Conservation (phyloP, 2,888 invertebrate species). For the Seladonia tumulorum region DNA sequence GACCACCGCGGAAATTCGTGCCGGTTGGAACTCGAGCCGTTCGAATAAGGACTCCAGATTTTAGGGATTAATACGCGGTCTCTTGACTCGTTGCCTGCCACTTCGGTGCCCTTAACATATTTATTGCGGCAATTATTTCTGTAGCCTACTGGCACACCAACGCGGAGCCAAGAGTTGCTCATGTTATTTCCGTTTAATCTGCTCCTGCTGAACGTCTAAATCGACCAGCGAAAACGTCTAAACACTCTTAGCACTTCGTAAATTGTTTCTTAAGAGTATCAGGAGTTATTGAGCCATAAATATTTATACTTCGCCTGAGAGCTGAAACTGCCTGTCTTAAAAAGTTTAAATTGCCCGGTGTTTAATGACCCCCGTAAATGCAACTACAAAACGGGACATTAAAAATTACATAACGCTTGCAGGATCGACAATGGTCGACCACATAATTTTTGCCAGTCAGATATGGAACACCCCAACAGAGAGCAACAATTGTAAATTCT, state of each 20-base stretch:
- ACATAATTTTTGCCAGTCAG: not conserved
- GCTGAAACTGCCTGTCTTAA: not conserved
- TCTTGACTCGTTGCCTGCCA: too few relatives aligned
- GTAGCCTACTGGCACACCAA: too few relatives aligned
- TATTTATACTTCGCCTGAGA: not conserved
- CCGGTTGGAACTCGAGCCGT: not conserved
- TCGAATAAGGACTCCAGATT: not conserved
- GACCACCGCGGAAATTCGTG: not conserved
- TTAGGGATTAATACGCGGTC: not conserved
- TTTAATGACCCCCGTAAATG: not conserved
- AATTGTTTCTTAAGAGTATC: not conserved
- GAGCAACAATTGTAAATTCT: not conserved
- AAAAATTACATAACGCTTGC: not conserved
- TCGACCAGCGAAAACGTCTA: not conserved
- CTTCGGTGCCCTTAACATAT: too few relatives aligned
- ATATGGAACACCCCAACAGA: not conserved
- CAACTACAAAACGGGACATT: not conserved
- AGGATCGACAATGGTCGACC: not conserved
- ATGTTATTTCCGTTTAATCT: too few relatives aligned
- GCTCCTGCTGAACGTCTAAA: too few relatives aligned
- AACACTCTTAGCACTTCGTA: not conserved
- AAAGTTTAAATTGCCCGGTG: not conserved
- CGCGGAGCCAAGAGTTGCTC: too few relatives aligned
- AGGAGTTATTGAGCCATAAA: not conserved
- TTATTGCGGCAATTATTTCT: too few relatives aligned